Evolutionary conservation across 2,797 vertebrate species (phyloP), one percentile per base, ranked within the genome.

Genomic region (Ispidina lecontei): DNA sequence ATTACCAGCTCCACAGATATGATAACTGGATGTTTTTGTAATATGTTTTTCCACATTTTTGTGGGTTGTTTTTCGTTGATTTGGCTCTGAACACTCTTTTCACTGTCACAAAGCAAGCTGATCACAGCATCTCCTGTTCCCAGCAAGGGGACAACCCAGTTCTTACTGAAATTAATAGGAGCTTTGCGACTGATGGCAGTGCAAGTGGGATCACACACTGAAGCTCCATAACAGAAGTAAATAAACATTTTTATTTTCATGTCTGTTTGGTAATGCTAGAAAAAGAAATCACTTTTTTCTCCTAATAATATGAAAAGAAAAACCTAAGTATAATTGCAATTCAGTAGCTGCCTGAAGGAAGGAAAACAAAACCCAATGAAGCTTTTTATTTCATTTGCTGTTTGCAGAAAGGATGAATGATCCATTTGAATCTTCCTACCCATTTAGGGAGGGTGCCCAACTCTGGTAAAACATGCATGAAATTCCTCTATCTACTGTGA

Each of bases 311-410:
- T 20, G 19, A 35, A 8, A 68, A 90, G 28, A 64, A 83, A 80
- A 35, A 49, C 39, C 25, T 25, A 83, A 88, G 31, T 70, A 60
- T 91, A 93, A 96, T 84, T 90, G 86, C 62, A 73, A 80, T 83
- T 95, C 83, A 74, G 43, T 31, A 91, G 60, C 83, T 91, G 77
- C 73, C 58, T 68, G 78, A 79, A 92, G 80, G 60, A 89, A 91
- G 46, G 54, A 90, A 95, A 96, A 84, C 74, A 93, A 94, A 94
- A 90, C 14, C 52, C 83, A 94, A 1, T 74, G 93, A 93, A 90
- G 77, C 74, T 82, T 96, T 94, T 91, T 84, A 88, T 91, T 94
- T 64, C 31, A 87, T 58, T 68, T 90, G 77, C 80, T 89, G 37
- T 58, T 84, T 74, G 65, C 46, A 87, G 71, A 74, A 74, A 68